Base-by-base conservation (phyloP, 1,140 invertebrate genomes). In the Drosophila neocordata region DNA sequence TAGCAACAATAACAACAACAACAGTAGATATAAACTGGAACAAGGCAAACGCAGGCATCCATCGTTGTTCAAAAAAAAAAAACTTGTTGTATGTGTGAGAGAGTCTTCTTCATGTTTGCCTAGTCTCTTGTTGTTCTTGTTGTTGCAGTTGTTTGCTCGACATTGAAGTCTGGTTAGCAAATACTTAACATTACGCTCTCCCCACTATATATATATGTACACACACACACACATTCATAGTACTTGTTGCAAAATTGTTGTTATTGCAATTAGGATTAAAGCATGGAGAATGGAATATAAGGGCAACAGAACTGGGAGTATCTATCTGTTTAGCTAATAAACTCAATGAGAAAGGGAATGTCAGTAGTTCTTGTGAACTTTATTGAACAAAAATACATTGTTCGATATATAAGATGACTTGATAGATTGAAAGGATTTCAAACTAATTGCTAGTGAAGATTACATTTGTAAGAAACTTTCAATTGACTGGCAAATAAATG, bases 221-320 rank as follows among this genome's bases (percentile, higher is more conserved):
- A 48, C 41, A 48, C 13, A 15, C 5, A 41, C 15, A 9, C 6
- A 15, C 41, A 48, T 48, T 4, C 41, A 20, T 56, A 13, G 53
- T 56, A 56, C 53, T 56, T 56, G 53, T 56, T 56, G 53, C 53
- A 56, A 56, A 31, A 56, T 56, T 56, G 53, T 56, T 56, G 53
- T 56, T 56, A 56, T 56, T 56, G 53, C 53, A 56, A 56, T 56
- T 56, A 56, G 53, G 53, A 56, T 56, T 56, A 56, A 35, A 34
- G 31, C 15, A 11, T 8, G 18, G 41, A 15, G 41, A 48, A 48
- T 11, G 41, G 27, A 31, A 31, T 24, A 31, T 6, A 31, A 15
- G 20, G 41, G 15, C 41, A 56, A 35, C 53, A 27, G 31, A 56
- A 13, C 41, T 48, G 2, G 15, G 11, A 34, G 53, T 34, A 56